phyloP scores from a whole-genome alignment of 1,140 invertebrate species.

The Himalopsyche phryganea region DNA sequence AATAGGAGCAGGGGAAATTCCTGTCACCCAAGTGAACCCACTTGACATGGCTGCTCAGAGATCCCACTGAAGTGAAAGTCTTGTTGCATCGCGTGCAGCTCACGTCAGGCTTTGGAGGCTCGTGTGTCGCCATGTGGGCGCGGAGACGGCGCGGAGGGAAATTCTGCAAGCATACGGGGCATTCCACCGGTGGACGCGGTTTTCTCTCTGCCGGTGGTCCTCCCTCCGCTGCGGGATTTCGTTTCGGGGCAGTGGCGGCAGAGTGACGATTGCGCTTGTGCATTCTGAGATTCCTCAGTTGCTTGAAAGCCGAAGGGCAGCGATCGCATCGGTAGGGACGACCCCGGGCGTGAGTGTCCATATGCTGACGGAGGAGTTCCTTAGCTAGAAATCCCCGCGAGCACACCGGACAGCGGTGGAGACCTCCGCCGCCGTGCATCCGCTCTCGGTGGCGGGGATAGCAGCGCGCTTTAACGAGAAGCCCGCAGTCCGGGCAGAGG shows the following conservation, averaged over 20 bases:
- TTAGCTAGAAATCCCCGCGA: conserved; percentile 14
- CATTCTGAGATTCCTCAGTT: conserved; percentile 10
- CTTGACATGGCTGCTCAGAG: conserved; percentile 18
- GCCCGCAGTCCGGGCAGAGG: conserved; percentile 8
- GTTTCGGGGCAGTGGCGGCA: neutral
- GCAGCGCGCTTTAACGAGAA: conserved; percentile 8
- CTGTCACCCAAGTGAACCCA: conserved; percentile 17
- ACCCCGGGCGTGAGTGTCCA: conserved; percentile 14
- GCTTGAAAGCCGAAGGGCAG: conserved; percentile 14
- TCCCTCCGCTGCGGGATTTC: neutral
- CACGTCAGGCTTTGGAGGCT: conserved; percentile 10
- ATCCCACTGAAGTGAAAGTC: conserved; percentile 14
- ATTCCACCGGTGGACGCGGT: conserved; percentile 7
- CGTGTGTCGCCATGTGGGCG: conserved; percentile 14
- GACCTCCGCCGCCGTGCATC: conserved; percentile 14
- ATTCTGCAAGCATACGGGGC: conserved; percentile 2
- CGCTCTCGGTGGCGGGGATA: conserved; percentile 16
- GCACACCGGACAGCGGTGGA: conserved; percentile 10
- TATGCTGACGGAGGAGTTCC: conserved; percentile 15
- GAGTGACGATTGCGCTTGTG: conserved; percentile 13
- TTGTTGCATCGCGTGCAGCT: conserved; percentile 9
- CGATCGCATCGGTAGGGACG: conserved; percentile 13
- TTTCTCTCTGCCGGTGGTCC: conserved; percentile 4
- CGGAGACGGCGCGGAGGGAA: conserved; percentile 15
- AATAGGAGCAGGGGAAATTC: conserved; percentile 13